Evolutionary conservation across 2,888 invertebrate species (phyloP).

Genomic region (Protophormia terraenovae): DNA sequence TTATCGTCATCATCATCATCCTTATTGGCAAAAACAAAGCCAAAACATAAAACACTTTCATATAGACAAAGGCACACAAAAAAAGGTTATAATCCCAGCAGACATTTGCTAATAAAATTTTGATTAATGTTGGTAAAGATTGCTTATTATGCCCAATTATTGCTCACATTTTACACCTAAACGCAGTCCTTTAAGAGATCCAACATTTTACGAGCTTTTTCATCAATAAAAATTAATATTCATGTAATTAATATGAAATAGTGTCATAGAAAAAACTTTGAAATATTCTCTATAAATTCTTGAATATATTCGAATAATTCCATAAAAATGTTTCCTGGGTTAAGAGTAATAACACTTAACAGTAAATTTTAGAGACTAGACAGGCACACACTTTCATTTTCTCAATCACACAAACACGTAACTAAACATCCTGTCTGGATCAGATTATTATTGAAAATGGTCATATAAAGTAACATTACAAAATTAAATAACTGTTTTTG

Average conservation of each 20-base stretch:
- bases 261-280: no score
- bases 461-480: slow-evolving; percentile 40
- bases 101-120: not conserved
- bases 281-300: no score
- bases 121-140: no score
- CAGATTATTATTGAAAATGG: slow-evolving; percentile 63
- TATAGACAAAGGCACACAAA: not conserved
- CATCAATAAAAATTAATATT: no score
- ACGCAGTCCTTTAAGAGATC: no score
- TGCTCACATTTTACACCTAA: no score
- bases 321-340: no score
- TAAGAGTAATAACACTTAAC: slow-evolving; percentile 22
- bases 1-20: slow-evolving; percentile 49
- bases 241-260: no score
- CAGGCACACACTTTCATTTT: not conserved
- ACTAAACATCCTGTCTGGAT: slow-evolving; percentile 65
- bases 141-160: no score
- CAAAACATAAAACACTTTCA: slow-evolving; percentile 2
- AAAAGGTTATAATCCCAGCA: not conserved
- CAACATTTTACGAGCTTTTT: no score
- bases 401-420: not conserved
- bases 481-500: slow-evolving; percentile 23
- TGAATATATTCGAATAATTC: no score
- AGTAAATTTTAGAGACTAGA: not conserved
- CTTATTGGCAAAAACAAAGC: slow-evolving; percentile 33